These are phyloP conservation scores for Scortum barcoo DNA, from an alignment of 2,113 vertebrate species.

Conservation along the genomic window DNA sequence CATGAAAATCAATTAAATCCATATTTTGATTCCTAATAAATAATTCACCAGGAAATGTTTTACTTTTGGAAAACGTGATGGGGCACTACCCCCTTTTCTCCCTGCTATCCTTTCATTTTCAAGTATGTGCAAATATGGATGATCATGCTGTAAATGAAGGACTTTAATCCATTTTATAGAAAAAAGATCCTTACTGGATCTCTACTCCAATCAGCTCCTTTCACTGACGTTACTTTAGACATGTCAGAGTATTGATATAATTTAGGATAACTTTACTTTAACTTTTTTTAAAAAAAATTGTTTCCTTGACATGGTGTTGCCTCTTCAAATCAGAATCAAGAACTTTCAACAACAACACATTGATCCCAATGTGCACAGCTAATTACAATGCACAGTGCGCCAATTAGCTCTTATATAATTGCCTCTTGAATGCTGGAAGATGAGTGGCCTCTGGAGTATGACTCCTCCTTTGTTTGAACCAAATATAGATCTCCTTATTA, in stretches of 20 bases:
- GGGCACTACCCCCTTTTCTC: not conserved
- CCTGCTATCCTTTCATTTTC: not conserved
- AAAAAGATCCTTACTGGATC: too few relatives aligned
- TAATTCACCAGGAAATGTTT: not conserved
- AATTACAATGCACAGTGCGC: conserved; percentile 53
- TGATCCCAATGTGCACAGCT: conserved; percentile 31
- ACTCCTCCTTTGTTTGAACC: conserved; percentile 46
- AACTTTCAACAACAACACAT: conserved; percentile 36
- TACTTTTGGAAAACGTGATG: not conserved
- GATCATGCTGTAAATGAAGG: not conserved
- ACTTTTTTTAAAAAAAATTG: not conserved
- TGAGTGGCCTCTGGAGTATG: conserved; percentile 48
- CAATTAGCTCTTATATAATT: conserved; percentile 61
- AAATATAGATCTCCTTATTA: conserved; percentile 53
- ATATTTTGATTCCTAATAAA: not conserved
- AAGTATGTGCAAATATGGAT: not conserved
- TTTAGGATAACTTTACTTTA: not conserved
- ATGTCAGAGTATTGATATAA: not conserved
- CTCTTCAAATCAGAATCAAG: conserved; percentile 31
- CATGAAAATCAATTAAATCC: not conserved
- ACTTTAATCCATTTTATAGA: not conserved
- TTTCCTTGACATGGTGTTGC: conserved; percentile 5
- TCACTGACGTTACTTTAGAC: not conserved
- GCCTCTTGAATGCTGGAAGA: conserved; percentile 43
- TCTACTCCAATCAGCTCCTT: not conserved